These are phyloP conservation scores for Chymomyza costata DNA, from an alignment of 1,140 invertebrate genomes.

Conservation along the genomic window DNA sequence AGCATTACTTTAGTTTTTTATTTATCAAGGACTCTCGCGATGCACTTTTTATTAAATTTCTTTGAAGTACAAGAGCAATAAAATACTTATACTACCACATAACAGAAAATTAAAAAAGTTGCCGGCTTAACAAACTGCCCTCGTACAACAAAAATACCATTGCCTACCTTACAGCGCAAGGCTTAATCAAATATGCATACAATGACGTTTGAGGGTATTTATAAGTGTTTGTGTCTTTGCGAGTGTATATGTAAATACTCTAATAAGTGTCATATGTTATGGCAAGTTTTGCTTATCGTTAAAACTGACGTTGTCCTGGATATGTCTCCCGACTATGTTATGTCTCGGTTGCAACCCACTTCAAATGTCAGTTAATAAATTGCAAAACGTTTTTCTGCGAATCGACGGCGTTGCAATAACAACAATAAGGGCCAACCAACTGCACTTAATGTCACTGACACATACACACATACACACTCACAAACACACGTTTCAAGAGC, in stretches of 20 bases:
- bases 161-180: constrained; percentile 38
- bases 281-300: constrained; percentile 27
- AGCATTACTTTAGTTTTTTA: too few species aligned
- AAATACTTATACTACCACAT: too few species aligned
- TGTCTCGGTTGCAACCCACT: constrained; percentile 17
- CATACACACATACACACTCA: constrained; percentile 12
- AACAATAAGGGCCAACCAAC: constrained; percentile 23
- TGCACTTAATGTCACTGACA: constrained; percentile 55
- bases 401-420: constrained; percentile 35
- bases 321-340: background rate
- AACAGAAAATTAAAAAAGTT: too few species aligned
- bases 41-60: too few species aligned
- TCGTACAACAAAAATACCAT: too few species aligned
- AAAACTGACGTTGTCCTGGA: background rate
- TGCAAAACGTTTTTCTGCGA: constrained; percentile 56
- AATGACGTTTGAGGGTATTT: constrained; percentile 13
- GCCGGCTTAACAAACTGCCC: too few species aligned
- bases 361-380: constrained; percentile 59
- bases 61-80: too few species aligned
- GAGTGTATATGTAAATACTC: too few species aligned
- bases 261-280: constrained; percentile 42
- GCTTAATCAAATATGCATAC: constrained; percentile 55
- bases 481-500: background rate
- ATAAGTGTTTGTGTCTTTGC: too few species aligned
- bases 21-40: too few species aligned